phyloP scores from a whole-genome alignment of 2,113 vertebrate genomes.

The Ammodytes marinus region DNA sequence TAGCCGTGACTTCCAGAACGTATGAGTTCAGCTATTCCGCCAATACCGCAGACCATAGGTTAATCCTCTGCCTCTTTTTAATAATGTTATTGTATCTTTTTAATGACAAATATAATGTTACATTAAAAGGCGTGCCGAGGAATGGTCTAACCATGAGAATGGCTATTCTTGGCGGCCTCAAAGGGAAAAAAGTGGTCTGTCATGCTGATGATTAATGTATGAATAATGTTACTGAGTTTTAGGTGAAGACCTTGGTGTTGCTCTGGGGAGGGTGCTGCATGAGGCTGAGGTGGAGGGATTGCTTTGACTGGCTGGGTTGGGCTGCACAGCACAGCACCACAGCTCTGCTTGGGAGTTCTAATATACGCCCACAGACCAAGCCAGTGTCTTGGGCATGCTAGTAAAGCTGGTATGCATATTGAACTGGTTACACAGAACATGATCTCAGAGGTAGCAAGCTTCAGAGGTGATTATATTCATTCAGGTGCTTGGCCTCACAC shows the following conservation, averaged over 20 bases:
- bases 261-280: conserved; percentile 48
- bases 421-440: conserved; percentile 63
- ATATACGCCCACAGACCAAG: conserved; percentile 41
- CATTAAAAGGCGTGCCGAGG: conserved; percentile 9
- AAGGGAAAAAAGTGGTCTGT: conserved; percentile 55
- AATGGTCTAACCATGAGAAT: conserved; percentile 28
- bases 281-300: conserved; percentile 50
- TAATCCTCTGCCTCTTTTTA: conserved; percentile 30
- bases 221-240: conserved; percentile 61
- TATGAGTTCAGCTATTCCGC: conserved; percentile 21
- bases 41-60: conserved; percentile 41
- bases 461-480: conserved; percentile 48
- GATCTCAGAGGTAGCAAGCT: conserved; percentile 61
- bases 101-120: conserved; percentile 49
- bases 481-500: conserved; percentile 65
- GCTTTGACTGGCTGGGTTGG: conserved; percentile 39
- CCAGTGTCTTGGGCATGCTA: conserved; percentile 46
- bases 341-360: conserved; percentile 49
- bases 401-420: conserved; percentile 68
- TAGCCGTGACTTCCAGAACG: conserved; percentile 35
- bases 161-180: conserved; percentile 56
- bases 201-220: conserved; percentile 68
- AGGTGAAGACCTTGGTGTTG: conserved; percentile 60
- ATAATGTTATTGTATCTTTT: conserved; percentile 42
- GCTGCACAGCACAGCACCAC: conserved; percentile 26